Base-by-base conservation (phyloP, 2,113 vertebrate species). In the Cheilinus undulatus region DNA sequence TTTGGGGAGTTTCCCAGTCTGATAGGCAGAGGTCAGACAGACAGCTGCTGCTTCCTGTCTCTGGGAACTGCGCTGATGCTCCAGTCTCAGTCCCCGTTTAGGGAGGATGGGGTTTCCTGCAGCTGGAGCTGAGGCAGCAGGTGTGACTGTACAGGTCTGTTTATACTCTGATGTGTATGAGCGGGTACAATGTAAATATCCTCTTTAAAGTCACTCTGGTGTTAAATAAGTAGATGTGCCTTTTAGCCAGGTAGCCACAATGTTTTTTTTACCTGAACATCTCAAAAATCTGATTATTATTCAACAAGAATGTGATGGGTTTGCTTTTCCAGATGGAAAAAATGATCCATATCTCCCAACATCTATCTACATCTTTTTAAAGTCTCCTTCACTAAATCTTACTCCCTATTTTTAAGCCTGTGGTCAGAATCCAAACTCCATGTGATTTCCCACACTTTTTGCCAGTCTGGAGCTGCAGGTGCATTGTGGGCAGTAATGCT, bases 41-140 rank as follows among this genome's bases (percentile, higher is more conserved):
- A 76, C 88, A 89, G 88, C 85, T 84, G 87, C 74, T 22, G 69
- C 67, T 89, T 89, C 82, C 78, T 79, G 84, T 84, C 78, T 85
- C 86, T 91, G 90, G 84, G 86, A 88, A 88, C 84, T 61, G n/a
- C n/a, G 15, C 46, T 4, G 59, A 69, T 53, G 79, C 71, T 72
- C 71, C 51, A 69, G 82, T 90, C 84, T 65, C 90, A 88, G 76
- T 82, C 71, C 54, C 38, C 58, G 24, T 53, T 5, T 0, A 17
- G 63, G 69, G 73, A 75, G 45, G 51, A 53, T 58, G 82, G 75
- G 64, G 51, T 69, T 78, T 77, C 59, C 83, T 59, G 80, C 42
- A 61, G 49, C 57, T 40, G 46, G 53, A 85, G 70, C 64, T 56
- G 51, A 42, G 23, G 70, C 58, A 70, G 82, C 83, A 83, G 81